Conservation (phyloP, 2,797 vertebrate genomes). For the Monodelphis domestica region DNA sequence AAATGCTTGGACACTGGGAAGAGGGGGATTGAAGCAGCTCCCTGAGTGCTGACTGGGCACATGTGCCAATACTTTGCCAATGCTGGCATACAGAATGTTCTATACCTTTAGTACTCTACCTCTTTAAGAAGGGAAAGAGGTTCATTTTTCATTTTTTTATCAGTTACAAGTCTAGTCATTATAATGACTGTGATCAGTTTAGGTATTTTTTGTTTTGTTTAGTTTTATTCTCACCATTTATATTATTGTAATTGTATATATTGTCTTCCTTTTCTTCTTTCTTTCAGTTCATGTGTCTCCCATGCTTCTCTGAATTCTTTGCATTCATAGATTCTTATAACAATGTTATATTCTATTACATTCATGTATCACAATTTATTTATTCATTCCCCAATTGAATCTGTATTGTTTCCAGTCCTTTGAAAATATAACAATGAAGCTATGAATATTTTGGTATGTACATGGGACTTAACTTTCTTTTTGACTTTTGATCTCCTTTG, state of each 20-base stretch:
- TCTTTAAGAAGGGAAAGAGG: neutral
- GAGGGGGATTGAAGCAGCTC: too few species aligned
- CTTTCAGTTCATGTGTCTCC: neutral
- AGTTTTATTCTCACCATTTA: neutral
- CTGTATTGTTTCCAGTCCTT: neutral
- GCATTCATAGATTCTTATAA: neutral
- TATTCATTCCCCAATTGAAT: neutral
- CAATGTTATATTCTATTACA: neutral
- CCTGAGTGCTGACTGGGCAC: too few species aligned
- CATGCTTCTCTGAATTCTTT: neutral
- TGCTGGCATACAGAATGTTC: neutral
- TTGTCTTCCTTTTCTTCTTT: neutral
- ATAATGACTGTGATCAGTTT: neutral
- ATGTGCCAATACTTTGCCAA: too few species aligned
- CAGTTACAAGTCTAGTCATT: neutral
- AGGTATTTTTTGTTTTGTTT: neutral
- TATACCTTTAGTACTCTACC: neutral
- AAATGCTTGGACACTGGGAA: too few species aligned
- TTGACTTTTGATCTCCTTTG: too few species aligned
- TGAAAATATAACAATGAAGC: neutral
- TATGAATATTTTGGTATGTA: too few species aligned
- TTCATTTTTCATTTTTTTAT: neutral
- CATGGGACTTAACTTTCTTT: too few species aligned
- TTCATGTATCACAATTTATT: neutral
- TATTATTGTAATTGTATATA: neutral